These are phyloP conservation scores for Tenthredo mesomela DNA, from an alignment of 2,888 invertebrate species.

Conservation along the genomic window DNA sequence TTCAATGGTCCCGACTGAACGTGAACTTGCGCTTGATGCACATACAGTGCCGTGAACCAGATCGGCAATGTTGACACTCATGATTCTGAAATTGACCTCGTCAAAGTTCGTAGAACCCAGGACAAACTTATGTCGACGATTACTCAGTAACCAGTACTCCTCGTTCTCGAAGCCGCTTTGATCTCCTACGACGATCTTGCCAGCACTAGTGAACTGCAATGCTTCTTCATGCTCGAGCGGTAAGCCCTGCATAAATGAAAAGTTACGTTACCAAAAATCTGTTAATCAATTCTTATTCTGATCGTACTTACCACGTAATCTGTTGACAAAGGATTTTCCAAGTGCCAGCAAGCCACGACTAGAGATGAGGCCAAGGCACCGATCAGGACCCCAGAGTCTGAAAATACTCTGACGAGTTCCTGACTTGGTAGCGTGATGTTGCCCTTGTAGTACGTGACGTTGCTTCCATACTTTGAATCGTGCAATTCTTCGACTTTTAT, in stretches of 20 bases:
- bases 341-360: neutral
- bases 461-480: neutral
- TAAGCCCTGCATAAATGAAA: neutral
- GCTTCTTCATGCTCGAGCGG: conserved; percentile 70
- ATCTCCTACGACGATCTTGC: conserved; percentile 72
- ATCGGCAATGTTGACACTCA: conserved; percentile 80
- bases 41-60: conserved; percentile 80
- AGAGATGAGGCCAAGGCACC: neutral
- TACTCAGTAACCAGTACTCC: conserved; percentile 85
- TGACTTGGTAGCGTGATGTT: neutral
- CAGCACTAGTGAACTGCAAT: conserved; percentile 83
- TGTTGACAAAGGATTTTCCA: neutral
- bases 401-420: neutral
- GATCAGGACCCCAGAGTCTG: neutral
- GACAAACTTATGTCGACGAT: conserved; percentile 85
- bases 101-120: conserved; percentile 80
- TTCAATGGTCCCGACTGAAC: neutral
- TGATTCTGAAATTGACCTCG: conserved; percentile 85
- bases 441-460: neutral
- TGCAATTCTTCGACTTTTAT: conserved; percentile 14
- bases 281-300: neutral
- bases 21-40: conserved; percentile 1
- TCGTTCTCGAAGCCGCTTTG: conserved; percentile 81
- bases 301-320: neutral
- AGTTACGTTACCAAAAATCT: neutral